Base-by-base conservation (phyloP, 1,140 invertebrate genomes). In the Danaus melanippus region DNA sequence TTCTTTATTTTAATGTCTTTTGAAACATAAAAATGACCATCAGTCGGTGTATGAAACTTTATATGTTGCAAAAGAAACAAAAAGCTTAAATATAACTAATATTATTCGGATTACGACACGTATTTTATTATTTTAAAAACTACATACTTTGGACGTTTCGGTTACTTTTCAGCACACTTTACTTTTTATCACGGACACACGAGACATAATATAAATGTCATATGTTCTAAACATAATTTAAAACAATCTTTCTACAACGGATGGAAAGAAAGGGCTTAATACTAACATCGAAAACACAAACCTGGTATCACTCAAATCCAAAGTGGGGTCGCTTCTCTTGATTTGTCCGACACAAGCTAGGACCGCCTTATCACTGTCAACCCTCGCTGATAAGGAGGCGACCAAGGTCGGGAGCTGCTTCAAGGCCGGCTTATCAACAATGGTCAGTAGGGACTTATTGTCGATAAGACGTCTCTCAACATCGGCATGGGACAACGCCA, bases 381-480 rank as follows among this genome's bases (percentile, higher is more conserved):
- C 91, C 42, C 90, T 88, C 6, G 89, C 88, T 6, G 89, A 88
- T 0, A 93, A 74, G 2, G 91, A 88, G 10, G 88, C 80, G 8
- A 91, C 86, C 43, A 92, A 79, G 0, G 87, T 87, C 12, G 80
- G 79, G 10, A 90, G 78, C 74, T 91, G 90, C 55, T 89, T 82
- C 58, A 91, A 59, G 0, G 88, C 88, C 12, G 90, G 89, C 66
- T 92, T 92, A 76, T 97, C 95, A 46, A 97, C 88, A 39, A 95
- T 92, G 63, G 96, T 97, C 46, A 97, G 86, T 15, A 97, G 83
- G 0, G 93, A 94, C 80, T 96, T 96, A 84, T 97, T 98, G 84
- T 97, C 96, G 65, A 97, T 97, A 11, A 98, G 88, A 5, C 96
- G 86, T 59, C 95, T 92, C 79, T 98, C 95, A 12, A 94, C 93